These are phyloP conservation scores for Salticus scenicus DNA, from an alignment of 2,888 invertebrate genomes.

Conservation along the genomic window DNA sequence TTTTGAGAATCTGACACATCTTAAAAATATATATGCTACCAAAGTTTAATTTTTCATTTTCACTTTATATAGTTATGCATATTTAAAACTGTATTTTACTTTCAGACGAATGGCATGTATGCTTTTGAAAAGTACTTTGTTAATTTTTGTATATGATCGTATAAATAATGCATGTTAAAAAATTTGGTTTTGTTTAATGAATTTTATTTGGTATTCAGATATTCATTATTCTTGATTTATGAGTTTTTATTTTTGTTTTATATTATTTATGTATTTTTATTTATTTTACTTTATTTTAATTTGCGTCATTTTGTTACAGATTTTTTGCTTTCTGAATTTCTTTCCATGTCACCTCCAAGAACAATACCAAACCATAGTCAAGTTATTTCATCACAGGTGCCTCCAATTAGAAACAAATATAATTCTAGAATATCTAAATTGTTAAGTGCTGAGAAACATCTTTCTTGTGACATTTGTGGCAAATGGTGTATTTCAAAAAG, in stretches of 20 bases:
- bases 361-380: background rate
- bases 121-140: too few relatives aligned
- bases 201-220: too few relatives aligned
- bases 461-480: constrained; percentile 52
- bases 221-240: too few relatives aligned
- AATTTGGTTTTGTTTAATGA: too few relatives aligned
- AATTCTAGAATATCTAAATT: background rate
- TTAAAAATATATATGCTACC: too few relatives aligned
- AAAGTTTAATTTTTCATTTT: too few relatives aligned
- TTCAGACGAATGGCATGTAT: too few relatives aligned
- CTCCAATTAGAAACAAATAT: background rate
- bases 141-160: too few relatives aligned
- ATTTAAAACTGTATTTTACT: too few relatives aligned
- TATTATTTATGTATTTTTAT: background rate
- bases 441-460: background rate
- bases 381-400: background rate
- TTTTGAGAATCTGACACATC: too few relatives aligned
- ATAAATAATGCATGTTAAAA: too few relatives aligned
- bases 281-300: background rate
- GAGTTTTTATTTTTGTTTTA: background rate
- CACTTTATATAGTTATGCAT: too few relatives aligned
- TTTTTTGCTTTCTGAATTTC: background rate
- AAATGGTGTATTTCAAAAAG: constrained; percentile 57
- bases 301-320: background rate
- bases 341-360: background rate